phyloP scores from a whole-genome alignment of 2,888 invertebrate genomes.

The Acleris cristana region DNA sequence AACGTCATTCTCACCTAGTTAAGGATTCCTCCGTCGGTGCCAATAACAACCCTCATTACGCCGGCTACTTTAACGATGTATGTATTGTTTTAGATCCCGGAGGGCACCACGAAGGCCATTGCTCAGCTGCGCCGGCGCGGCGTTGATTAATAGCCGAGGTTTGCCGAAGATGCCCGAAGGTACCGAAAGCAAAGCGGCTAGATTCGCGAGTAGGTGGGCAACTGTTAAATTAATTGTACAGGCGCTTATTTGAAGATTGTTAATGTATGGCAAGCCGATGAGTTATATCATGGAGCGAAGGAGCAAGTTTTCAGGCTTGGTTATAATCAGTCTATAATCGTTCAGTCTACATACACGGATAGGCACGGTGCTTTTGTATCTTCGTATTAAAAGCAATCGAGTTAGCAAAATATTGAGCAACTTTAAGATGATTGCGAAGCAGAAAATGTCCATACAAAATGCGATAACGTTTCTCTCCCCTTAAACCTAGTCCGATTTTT shows the following conservation, averaged over 20 bases:
- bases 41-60: conserved; percentile 29
- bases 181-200: conserved; percentile 21
- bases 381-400: too few relatives aligned
- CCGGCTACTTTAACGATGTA: conserved; percentile 29
- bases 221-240: conserved; percentile 33
- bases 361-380: too few relatives aligned
- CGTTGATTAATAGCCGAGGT: conserved; percentile 29
- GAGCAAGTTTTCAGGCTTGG: not conserved
- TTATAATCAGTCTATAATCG: not conserved
- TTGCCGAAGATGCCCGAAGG: conserved; percentile 29
- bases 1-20: conserved; percentile 26
- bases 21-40: conserved; percentile 25
- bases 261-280: not conserved
- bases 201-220: conserved; percentile 22
- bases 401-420: too few relatives aligned
- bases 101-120: conserved; percentile 36
- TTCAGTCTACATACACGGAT: too few relatives aligned
- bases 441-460: too few relatives aligned
- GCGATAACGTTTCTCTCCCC: too few relatives aligned
- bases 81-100: conserved; percentile 23
- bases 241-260: conserved; percentile 13
- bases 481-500: too few relatives aligned
- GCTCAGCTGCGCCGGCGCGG: conserved; percentile 34
- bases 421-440: too few relatives aligned
- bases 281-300: not conserved